Conservation (phyloP, 2,888 invertebrate species). For the Lepas anatifera region DNA sequence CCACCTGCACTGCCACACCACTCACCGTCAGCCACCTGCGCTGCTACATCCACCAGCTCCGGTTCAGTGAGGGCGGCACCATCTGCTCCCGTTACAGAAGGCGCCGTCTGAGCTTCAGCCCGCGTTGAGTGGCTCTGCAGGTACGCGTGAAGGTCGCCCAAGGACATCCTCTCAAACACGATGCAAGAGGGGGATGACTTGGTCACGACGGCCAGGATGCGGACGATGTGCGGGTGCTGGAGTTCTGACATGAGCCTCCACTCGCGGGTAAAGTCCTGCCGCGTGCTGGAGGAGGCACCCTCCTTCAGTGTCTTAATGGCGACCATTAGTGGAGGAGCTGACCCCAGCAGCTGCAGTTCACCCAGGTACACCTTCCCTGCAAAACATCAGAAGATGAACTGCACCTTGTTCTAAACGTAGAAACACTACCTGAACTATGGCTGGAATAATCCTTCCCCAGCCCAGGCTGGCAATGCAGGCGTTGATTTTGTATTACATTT, state of each 20-base stretch:
- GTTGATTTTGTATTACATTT: too few species aligned
- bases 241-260: slow-evolving; percentile 89
- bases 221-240: slow-evolving; percentile 89
- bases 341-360: slow-evolving; percentile 47
- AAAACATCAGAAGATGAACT: too few species aligned
- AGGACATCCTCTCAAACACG: slow-evolving; percentile 87
- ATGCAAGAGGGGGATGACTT: slow-evolving; percentile 48
- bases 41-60: slow-evolving; percentile 79
- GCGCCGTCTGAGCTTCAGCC: slow-evolving; percentile 35
- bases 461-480: too few species aligned
- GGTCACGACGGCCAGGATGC: slow-evolving; percentile 80
- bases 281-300: slow-evolving; percentile 79
- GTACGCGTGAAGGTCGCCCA: slow-evolving; percentile 94
- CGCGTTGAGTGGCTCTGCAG: slow-evolving; percentile 75
- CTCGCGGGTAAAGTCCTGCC: slow-evolving; percentile 84
- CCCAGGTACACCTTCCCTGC: slow-evolving; percentile 86
- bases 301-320: slow-evolving; percentile 91
- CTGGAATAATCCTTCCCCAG: too few species aligned
- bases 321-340: slow-evolving; percentile 41
- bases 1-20: too few species aligned
- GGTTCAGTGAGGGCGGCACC: slow-evolving; percentile 58
- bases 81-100: slow-evolving; percentile 44
- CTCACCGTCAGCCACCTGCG: slow-evolving; percentile 56
- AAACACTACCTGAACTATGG: too few species aligned
- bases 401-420: too few species aligned